Evolutionary conservation across 2,797 vertebrate species (phyloP).

Genomic region (Falco naumanni): DNA sequence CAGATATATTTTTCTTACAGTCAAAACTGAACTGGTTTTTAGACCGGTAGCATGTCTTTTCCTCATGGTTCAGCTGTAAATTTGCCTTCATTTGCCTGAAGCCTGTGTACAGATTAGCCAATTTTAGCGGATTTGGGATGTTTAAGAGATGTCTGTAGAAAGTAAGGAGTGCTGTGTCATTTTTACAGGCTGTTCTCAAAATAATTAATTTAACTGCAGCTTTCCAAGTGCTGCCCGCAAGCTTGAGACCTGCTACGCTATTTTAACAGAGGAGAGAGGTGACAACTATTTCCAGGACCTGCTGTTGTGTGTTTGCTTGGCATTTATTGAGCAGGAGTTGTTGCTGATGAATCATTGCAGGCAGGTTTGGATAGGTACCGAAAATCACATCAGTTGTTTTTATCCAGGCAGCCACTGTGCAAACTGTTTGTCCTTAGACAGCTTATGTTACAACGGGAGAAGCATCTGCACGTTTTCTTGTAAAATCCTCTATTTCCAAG

Average conservation of each 20-base stretch:
- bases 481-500: neutral
- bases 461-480: neutral
- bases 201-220: neutral
- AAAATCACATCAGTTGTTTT: neutral
- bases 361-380: neutral
- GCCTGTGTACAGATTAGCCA: rapidly evolving
- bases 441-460: rapidly evolving
- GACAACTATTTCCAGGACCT: neutral
- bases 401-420: neutral
- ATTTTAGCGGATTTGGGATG: neutral
- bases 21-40: neutral
- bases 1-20: neutral
- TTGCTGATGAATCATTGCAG: neutral
- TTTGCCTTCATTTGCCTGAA: neutral
- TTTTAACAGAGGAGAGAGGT: neutral
- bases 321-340: rapidly evolving
- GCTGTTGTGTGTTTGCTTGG: rapidly evolving
- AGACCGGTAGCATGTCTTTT: neutral
- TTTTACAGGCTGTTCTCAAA: neutral
- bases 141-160: neutral
- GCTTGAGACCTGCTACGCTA: neutral
- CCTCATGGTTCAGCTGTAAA: rapidly evolving
- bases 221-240: neutral
- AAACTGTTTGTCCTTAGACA: neutral
- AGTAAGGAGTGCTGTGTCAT: neutral